Evolutionary conservation across 1,140 invertebrate genomes (phyloP).

Genomic region (Chrysomallon squamiferum): DNA sequence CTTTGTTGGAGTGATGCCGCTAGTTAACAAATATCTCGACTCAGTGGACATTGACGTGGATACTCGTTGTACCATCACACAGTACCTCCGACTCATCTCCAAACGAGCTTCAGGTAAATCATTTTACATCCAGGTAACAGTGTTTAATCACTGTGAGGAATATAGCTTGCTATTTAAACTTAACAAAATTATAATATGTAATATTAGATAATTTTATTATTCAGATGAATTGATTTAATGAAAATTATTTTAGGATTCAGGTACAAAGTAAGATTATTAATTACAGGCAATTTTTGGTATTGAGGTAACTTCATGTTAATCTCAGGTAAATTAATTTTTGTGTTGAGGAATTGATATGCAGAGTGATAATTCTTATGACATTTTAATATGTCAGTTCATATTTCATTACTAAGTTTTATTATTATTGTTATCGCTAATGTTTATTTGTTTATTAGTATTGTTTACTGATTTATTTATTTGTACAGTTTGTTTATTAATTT

Average conservation of each 20-base stretch:
- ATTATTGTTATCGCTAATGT: no score
- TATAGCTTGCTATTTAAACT: background rate
- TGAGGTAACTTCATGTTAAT: no score
- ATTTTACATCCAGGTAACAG: conserved; percentile 55
- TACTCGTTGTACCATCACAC: conserved; percentile 89
- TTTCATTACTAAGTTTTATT: no score
- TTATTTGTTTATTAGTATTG: no score
- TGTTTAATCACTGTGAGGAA: background rate
- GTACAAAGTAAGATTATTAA: background rate
- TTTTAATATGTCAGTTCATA: no score
- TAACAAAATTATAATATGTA: background rate
- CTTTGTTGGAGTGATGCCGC: conserved; percentile 93
- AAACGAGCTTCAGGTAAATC: conserved; percentile 84
- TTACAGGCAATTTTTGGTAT: no score
- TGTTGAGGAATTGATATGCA: no score
- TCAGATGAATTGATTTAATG: background rate
- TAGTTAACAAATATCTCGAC: conserved; percentile 85
- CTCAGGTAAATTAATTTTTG: no score
- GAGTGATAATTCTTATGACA: no score
- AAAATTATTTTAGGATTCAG: background rate
- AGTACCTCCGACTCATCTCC: conserved; percentile 95
- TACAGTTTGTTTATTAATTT: no score
- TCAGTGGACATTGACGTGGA: conserved; percentile 51
- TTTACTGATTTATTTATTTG: no score
- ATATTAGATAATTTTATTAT: background rate